Evolutionary conservation across 2,888 invertebrate species (phyloP).

Genomic region (Himalopsyche anomala): DNA sequence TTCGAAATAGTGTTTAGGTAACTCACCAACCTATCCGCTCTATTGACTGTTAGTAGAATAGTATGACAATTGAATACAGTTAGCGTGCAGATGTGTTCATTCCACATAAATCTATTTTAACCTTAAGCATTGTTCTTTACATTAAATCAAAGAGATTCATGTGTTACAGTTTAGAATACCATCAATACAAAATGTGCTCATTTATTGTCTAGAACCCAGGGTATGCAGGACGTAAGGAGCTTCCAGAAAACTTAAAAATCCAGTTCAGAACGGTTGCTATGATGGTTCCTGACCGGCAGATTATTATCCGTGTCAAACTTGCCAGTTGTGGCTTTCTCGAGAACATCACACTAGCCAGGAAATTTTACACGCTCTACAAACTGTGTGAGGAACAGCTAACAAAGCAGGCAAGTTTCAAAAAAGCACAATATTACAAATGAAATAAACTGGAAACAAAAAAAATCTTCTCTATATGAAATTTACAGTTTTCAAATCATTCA

Average conservation of each 20-base stretch:
- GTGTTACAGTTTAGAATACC: background rate
- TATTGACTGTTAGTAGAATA: too few relatives aligned
- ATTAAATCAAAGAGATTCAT: background rate
- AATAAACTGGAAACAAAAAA: too few relatives aligned
- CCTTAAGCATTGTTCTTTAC: background rate
- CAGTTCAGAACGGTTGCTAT: slow-evolving; percentile 98
- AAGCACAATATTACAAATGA: background rate
- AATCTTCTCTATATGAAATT: too few relatives aligned
- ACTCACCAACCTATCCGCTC: too few relatives aligned
- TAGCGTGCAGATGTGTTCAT: too few relatives aligned
- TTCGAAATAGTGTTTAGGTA: too few relatives aligned
- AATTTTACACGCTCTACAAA: slow-evolving; percentile 97
- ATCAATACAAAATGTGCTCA: background rate
- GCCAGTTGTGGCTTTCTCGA: slow-evolving; percentile 97
- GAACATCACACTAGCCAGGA: slow-evolving; percentile 95
- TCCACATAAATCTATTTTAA: too few relatives aligned
- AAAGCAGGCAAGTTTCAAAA: slow-evolving; percentile 83
- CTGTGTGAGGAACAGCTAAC: slow-evolving; percentile 98
- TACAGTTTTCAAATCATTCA: too few relatives aligned
- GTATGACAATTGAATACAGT: too few relatives aligned
- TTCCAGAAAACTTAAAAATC: slow-evolving; percentile 98
- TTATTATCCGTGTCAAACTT: slow-evolving; percentile 96
- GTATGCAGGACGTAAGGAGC: slow-evolving; percentile 96
- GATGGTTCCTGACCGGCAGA: slow-evolving; percentile 99
- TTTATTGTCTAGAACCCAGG: slow-evolving; percentile 88